A percentile compares a stretch with the other conserved stretches of the same genome.
These are phyloP conservation scores for Hypena proboscidalis DNA, from an alignment of 2,888 invertebrate species.

Conservation along the genomic window DNA sequence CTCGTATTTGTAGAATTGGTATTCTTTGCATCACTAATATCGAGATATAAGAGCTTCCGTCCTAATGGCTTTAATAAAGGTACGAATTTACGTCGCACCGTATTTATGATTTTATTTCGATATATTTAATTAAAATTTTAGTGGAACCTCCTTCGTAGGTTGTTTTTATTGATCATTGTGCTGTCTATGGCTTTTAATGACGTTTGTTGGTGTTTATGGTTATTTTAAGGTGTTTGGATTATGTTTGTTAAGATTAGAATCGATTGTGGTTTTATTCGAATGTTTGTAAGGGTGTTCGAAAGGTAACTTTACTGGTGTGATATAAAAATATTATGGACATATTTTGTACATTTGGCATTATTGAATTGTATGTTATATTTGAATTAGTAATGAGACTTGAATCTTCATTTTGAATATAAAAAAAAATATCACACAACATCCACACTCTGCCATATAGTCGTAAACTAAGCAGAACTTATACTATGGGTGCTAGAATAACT, in stretches of 20 bases:
- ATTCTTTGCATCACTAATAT: conserved; percentile 62
- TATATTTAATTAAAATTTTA: conserved; percentile 83
- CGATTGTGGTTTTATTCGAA: conserved; percentile 6
- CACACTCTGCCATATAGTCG: too few species aligned
- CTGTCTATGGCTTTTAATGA: conserved; percentile 11
- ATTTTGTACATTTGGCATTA: too few species aligned
- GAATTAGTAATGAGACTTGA: too few species aligned
- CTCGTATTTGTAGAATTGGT: too few species aligned
- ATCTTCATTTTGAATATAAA: too few species aligned
- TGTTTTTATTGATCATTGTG: conserved; percentile 30
- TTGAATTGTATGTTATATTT: too few species aligned
- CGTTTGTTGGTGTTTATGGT: conserved; percentile 19
- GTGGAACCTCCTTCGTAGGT: conserved; percentile 44
- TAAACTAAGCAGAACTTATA: too few species aligned
- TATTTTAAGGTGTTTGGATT: conserved; percentile 1
- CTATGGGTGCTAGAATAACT: too few species aligned
- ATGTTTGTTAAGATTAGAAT: conserved; percentile 17
- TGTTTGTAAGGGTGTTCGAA: too few species aligned
- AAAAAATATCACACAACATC: too few species aligned
- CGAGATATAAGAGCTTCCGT: conserved; percentile 73
- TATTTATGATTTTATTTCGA: conserved; percentile 83
- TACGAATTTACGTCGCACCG: conserved; percentile 72
- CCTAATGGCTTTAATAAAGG: conserved; percentile 84
- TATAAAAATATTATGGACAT: too few species aligned
- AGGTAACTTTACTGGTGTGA: too few species aligned